Percentiles rank a stretch among this genome's conserved stretches.
Conservation (phyloP, 2,113 vertebrate species). For the Muscicapa adusta region DNA sequence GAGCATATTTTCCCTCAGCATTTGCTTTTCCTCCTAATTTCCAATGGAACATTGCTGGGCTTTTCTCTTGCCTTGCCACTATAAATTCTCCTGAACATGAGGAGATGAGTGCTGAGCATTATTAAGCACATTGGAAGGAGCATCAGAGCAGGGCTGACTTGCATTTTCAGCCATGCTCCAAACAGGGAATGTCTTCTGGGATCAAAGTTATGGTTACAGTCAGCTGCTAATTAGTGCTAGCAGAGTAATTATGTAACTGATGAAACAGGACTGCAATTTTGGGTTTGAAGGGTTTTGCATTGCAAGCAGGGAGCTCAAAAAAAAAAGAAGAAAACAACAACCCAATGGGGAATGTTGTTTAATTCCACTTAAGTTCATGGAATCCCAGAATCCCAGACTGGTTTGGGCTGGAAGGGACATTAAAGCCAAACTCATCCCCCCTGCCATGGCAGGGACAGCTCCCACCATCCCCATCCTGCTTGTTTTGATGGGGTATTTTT, state of each 20-base stretch:
- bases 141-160: neutral
- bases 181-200: neutral
- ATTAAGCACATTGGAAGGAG: neutral
- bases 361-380: neutral
- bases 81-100: neutral
- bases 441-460: neutral
- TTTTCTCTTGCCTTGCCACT: neutral
- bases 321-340: neutral
- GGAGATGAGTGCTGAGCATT: neutral
- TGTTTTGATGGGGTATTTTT: neutral
- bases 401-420: neutral
- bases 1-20: neutral
- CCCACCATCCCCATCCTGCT: neutral
- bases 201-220: conserved; percentile 17
- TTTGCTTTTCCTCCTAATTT: conserved; percentile 18
- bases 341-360: neutral
- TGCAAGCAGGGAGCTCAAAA: neutral
- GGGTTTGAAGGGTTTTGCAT: neutral
- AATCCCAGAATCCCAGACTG: neutral
- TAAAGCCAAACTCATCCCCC: neutral
- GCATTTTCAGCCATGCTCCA: neutral
- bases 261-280: neutral
- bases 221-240: conserved; percentile 49
- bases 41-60: neutral
- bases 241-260: conserved; percentile 50